phyloP scores from a whole-genome alignment of 2,888 invertebrate species.

The Ophonus ardosiacus region DNA sequence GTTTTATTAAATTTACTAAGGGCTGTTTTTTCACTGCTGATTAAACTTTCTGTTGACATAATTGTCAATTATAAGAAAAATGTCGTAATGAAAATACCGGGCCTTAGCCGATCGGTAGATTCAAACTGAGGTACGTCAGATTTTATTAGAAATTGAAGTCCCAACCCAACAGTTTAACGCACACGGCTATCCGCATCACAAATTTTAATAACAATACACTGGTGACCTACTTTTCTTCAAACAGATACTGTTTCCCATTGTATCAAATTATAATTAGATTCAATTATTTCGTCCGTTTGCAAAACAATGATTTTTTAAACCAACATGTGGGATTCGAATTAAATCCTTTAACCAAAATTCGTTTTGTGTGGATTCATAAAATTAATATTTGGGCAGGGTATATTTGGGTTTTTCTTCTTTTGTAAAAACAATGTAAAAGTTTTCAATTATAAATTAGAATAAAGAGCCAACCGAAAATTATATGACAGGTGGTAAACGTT shows the following conservation, averaged over 20 bases:
- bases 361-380: not conserved
- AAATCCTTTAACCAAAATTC: not conserved
- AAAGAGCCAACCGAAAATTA: not conserved
- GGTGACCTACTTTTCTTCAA: slow-evolving; percentile 19
- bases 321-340: not conserved
- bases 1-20: too few relatives aligned
- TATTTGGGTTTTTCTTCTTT: not conserved
- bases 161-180: too few relatives aligned
- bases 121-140: too few relatives aligned
- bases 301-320: not conserved
- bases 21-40: too few relatives aligned
- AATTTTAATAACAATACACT: slow-evolving; percentile 41
- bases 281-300: not conserved
- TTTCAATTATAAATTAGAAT: not conserved
- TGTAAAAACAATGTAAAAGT: not conserved
- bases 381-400: not conserved
- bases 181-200: too few relatives aligned
- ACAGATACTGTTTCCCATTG: not conserved
- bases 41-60: too few relatives aligned
- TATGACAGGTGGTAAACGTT: not conserved
- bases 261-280: slow-evolving; percentile 37
- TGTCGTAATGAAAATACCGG: too few relatives aligned
- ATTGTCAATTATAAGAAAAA: too few relatives aligned
- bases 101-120: too few relatives aligned
- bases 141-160: too few relatives aligned